A percentile compares a stretch with the other conserved stretches of the same genome.
Evolutionary conservation across 1,140 invertebrate species (phyloP).

Genomic region (Condylostylus longicornis): DNA sequence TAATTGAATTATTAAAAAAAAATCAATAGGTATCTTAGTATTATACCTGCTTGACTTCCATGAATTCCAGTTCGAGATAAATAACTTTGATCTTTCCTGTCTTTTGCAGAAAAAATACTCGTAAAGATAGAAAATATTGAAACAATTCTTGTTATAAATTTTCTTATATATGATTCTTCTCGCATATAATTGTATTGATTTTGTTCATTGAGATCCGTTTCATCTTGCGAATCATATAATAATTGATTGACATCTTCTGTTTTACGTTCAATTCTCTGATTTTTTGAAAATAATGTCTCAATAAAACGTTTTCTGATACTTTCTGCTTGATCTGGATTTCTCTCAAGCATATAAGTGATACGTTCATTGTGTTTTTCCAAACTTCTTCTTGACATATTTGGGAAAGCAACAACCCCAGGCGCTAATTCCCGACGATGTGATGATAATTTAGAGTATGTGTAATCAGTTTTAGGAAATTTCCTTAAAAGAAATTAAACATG

Average conservation of each 20-base stretch:
- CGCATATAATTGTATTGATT: slow-evolving; percentile 2
- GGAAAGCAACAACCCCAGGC: slow-evolving; percentile 59
- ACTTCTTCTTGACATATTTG: slow-evolving; percentile 63
- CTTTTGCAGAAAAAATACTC: slow-evolving; percentile 8
- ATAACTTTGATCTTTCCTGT: slow-evolving; percentile 11
- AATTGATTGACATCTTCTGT: slow-evolving; percentile 6
- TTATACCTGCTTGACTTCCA: no score
- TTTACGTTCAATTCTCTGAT: slow-evolving; percentile 5
- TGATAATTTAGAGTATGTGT: slow-evolving; percentile 60
- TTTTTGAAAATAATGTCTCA: slow-evolving; percentile 17
- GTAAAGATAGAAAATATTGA: slow-evolving; percentile 13
- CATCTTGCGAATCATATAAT: slow-evolving; percentile 27
- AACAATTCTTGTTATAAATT: slow-evolving; percentile 17
- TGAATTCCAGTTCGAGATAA: slow-evolving; percentile 11
- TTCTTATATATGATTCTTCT: slow-evolving; percentile 17
- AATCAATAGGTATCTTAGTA: no score
- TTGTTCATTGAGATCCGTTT: slow-evolving; percentile 14
- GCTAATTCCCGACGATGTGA: slow-evolving; percentile 58
- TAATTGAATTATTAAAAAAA: no score
- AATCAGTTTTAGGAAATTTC: slow-evolving; percentile 67
- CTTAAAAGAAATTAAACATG: slow-evolving; percentile 31
- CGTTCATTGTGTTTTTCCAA: slow-evolving; percentile 28
- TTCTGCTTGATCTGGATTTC: slow-evolving; percentile 22
- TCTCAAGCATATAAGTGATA: slow-evolving; percentile 23
- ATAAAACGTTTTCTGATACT: slow-evolving; percentile 25